phyloP scores from a whole-genome alignment of 1,140 invertebrate genomes.

The Helicoverpa armigera region DNA sequence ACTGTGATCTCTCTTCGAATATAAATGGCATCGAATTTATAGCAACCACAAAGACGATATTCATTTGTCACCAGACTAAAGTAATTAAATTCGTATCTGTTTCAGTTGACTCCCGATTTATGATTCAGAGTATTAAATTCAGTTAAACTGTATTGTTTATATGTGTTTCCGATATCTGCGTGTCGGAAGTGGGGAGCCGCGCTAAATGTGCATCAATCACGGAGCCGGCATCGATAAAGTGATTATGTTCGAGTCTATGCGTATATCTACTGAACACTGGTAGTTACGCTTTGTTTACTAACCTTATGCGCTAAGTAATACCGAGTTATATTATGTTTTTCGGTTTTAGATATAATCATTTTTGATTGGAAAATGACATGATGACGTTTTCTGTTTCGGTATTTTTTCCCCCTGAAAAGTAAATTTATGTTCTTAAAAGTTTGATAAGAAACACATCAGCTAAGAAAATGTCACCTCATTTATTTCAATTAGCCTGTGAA shows the following conservation, averaged over 20 bases:
- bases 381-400: too few species aligned
- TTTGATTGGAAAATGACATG: too few species aligned
- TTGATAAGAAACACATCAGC: too few species aligned
- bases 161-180: constrained; percentile 21
- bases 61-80: constrained; percentile 8
- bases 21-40: neutral
- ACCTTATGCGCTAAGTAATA: too few species aligned
- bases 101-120: neutral
- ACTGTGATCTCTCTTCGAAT: neutral
- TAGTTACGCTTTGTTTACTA: too few species aligned
- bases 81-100: constrained; percentile 33
- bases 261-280: neutral
- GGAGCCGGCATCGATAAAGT: constrained; percentile 1
- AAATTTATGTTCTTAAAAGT: too few species aligned
- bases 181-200: constrained; percentile 21
- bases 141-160: constrained; percentile 16
- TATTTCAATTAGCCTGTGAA: too few species aligned
- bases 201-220: constrained; percentile 42
- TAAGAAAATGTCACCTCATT: too few species aligned
- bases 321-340: too few species aligned
- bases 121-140: constrained; percentile 25
- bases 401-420: too few species aligned
- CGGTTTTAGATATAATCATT: too few species aligned
- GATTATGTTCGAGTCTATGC: constrained; percentile 16
- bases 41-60: neutral